phyloP scores from a whole-genome alignment of 2,888 invertebrate species.

The Polyommatus iphigenia region DNA sequence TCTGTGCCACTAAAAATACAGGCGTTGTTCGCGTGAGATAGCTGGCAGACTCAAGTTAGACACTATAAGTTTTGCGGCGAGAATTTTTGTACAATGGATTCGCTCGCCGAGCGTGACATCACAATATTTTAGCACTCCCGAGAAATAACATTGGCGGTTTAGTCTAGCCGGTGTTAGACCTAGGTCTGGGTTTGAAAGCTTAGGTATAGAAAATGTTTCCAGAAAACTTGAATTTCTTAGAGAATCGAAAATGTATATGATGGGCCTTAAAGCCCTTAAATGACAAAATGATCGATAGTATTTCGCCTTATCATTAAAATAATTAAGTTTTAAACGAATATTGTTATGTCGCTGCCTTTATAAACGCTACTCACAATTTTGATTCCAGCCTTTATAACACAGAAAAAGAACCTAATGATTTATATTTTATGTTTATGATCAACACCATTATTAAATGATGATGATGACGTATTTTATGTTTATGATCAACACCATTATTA shows the following conservation, averaged over 20 bases:
- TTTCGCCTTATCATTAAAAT: neutral
- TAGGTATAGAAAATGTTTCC: neutral
- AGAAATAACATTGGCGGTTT: slow-evolving; percentile 63
- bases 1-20: slow-evolving; percentile 44
- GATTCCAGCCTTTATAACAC: no score
- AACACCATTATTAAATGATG: no score
- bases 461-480: no score
- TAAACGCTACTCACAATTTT: no score
- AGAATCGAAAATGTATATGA: neutral
- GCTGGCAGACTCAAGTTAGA: slow-evolving; percentile 52
- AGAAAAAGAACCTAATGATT: no score
- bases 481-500: no score
- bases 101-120: slow-evolving; percentile 56
- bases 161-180: slow-evolving; percentile 39
- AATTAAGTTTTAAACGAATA: no score
- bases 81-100: slow-evolving; percentile 57
- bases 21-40: slow-evolving; percentile 42
- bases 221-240: neutral
- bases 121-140: slow-evolving; percentile 72
- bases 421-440: no score
- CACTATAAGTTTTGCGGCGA: slow-evolving; percentile 53
- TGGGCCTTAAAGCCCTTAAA: no score
- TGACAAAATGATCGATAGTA: no score
- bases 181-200: slow-evolving; percentile 28
- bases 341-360: no score